Evolutionary conservation across 2,113 vertebrate genomes (phyloP).

Genomic region (Eptesicus fuscus): DNA sequence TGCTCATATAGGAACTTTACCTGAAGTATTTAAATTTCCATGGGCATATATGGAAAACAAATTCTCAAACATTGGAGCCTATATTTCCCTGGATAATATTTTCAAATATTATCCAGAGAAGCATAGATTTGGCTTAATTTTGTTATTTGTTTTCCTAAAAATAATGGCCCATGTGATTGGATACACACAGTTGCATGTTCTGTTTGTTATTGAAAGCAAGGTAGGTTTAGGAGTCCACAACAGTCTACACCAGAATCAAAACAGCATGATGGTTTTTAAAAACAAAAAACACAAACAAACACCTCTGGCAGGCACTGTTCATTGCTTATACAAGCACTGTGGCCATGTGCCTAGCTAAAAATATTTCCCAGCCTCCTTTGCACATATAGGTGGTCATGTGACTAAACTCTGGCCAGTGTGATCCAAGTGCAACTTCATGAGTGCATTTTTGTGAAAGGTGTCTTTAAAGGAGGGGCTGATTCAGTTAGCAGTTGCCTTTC

Average conservation of each 20-base stretch:
- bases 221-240: not conserved
- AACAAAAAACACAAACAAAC: not conserved
- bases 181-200: not conserved
- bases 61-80: not conserved
- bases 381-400: not conserved
- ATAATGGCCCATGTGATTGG: not conserved
- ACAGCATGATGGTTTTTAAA: not conserved
- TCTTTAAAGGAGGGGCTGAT: not conserved
- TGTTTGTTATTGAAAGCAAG: not conserved
- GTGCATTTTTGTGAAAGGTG: not conserved
- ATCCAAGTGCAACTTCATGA: not conserved
- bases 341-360: not conserved
- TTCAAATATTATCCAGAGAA: not conserved
- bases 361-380: not conserved
- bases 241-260: not conserved
- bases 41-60: not conserved
- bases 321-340: not conserved
- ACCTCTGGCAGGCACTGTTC: not conserved
- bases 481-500: not conserved
- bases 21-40: not conserved
- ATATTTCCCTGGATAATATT: not conserved
- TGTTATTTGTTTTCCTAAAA: not conserved
- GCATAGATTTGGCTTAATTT: not conserved
- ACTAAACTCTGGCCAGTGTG: not conserved
- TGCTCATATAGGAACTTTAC: not conserved